Conservation (phyloP, 2,113 vertebrate species). For the Aspiorhynchus laticeps region DNA sequence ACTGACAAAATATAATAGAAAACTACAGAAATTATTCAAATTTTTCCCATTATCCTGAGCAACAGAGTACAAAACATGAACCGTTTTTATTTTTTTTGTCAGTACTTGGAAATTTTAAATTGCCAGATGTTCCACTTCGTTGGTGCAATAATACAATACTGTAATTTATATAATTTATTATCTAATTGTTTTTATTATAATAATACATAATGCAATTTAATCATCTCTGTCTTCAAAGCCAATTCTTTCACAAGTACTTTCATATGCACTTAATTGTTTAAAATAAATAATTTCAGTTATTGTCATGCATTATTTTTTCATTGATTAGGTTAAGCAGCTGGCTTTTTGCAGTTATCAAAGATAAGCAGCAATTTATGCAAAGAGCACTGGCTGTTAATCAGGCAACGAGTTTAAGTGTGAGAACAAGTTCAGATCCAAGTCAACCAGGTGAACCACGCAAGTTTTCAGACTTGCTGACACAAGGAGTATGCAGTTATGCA, state of each 20-base stretch:
- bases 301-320: not conserved
- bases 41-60: not conserved
- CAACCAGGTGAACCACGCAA: not conserved
- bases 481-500: not conserved
- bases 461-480: not conserved
- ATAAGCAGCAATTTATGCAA: not conserved
- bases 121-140: not conserved
- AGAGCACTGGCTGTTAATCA: conserved; percentile 8
- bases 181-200: not conserved
- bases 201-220: not conserved
- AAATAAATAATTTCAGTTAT: not conserved
- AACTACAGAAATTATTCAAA: not conserved
- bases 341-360: conserved; percentile 4
- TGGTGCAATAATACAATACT: not conserved
- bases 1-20: not conserved
- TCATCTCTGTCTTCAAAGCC: not conserved
- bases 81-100: not conserved
- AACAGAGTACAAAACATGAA: not conserved
- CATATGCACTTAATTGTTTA: not conserved
- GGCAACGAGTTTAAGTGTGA: not conserved
- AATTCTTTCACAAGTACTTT: not conserved
- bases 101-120: not conserved
- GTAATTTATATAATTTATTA: not conserved
- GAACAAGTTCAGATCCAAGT: not conserved
- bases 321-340: not conserved